These are phyloP conservation scores for Neodiprion virginianus DNA, from an alignment of 1,140 invertebrate genomes.

Conservation along the genomic window DNA sequence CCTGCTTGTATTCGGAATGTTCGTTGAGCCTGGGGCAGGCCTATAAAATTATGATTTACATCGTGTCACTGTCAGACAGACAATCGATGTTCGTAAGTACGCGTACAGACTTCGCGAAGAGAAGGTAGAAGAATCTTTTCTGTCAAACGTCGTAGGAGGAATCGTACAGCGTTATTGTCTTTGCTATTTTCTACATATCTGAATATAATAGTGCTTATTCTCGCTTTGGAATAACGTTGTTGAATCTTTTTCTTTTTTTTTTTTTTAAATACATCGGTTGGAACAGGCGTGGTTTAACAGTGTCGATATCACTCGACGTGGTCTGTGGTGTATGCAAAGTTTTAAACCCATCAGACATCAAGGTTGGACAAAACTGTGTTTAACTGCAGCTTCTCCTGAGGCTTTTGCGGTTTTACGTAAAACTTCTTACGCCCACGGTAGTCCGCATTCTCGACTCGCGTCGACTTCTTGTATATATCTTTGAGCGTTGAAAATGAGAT, in stretches of 20 bases:
- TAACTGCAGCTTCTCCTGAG: slow-evolving; percentile 34
- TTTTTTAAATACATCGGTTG: background rate
- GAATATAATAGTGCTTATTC: too few species aligned
- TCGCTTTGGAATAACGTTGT: too few species aligned
- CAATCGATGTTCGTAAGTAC: background rate
- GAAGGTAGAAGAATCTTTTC: background rate
- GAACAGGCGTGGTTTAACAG: background rate
- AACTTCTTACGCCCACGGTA: slow-evolving; percentile 35
- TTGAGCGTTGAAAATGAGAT: too few species aligned
- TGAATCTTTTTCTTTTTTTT: too few species aligned
- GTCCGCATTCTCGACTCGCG: slow-evolving; percentile 13
- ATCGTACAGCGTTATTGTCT: background rate
- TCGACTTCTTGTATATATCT: background rate
- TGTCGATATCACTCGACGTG: slow-evolving; percentile 21
- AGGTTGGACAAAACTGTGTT: slow-evolving; percentile 10
- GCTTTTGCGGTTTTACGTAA: slow-evolving; percentile 49
- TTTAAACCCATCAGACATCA: slow-evolving; percentile 33
- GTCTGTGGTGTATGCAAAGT: slow-evolving; percentile 50
- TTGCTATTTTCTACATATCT: background rate
- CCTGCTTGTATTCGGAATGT: background rate
- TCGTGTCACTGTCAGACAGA: slow-evolving; percentile 49
- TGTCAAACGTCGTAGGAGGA: background rate
- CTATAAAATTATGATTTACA: slow-evolving; percentile 59
- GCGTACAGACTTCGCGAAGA: background rate
- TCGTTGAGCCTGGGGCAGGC: slow-evolving; percentile 33